Evolutionary conservation across 2,888 invertebrate genomes (phyloP).

Genomic region (Limnephilus lunatus): DNA sequence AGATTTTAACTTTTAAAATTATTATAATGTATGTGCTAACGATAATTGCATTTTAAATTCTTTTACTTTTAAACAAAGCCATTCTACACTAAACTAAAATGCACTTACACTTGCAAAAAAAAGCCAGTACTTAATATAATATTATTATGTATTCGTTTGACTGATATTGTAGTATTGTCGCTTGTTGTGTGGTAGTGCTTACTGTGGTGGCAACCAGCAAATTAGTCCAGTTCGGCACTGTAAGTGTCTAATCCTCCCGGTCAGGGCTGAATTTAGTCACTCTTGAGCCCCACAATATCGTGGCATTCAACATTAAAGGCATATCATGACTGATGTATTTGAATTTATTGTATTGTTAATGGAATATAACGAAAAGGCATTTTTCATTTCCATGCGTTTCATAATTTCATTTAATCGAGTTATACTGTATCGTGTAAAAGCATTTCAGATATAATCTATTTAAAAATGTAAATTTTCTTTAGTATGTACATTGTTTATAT

Average conservation of each 20-base stretch:
- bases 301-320: not conserved
- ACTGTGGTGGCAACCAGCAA: not conserved
- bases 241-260: not conserved
- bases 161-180: not conserved
- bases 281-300: not conserved
- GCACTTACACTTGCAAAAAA: conserved; percentile 2
- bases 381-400: not conserved
- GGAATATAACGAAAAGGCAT: not conserved
- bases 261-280: not conserved
- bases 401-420: not conserved
- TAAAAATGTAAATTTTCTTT: not conserved
- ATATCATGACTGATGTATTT: not conserved
- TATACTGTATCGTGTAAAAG: not conserved
- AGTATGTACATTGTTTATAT: not conserved
- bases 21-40: not conserved
- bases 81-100: not conserved
- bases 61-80: not conserved
- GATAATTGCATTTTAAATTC: not conserved
- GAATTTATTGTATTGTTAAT: not conserved
- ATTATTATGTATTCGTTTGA: not conserved
- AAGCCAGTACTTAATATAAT: not conserved
- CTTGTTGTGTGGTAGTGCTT: not conserved
- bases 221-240: not conserved
- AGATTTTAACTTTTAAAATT: not conserved
- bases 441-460: not conserved